These are phyloP conservation scores for Benthosema pterotum DNA, from an alignment of 2,797 vertebrate genomes.

Conservation along the genomic window DNA sequence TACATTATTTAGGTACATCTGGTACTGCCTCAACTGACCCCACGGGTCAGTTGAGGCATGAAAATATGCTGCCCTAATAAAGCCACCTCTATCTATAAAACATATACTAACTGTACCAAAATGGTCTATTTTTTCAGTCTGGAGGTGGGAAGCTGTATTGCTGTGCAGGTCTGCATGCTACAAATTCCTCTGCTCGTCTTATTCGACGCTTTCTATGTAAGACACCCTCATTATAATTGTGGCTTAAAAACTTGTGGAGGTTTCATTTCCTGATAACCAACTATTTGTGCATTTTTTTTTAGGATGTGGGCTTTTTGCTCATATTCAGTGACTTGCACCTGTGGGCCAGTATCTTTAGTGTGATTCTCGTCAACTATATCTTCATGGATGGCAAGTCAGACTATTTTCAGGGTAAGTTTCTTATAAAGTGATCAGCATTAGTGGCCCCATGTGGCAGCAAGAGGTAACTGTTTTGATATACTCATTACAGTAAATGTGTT, in stretches of 20 bases:
- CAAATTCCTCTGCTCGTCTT: constrained; percentile 91
- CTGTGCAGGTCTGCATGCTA: constrained; percentile 94
- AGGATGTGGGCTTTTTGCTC: constrained; percentile 85
- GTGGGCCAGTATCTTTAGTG: constrained; percentile 88
- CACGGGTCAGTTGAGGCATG: too few species aligned
- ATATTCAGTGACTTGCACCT: constrained; percentile 87
- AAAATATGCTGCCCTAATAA: too few species aligned
- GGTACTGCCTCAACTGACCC: too few species aligned
- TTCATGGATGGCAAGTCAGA: constrained; percentile 93
- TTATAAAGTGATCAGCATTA: neutral
- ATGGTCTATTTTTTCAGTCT: constrained; percentile 72
- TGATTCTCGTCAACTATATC: constrained; percentile 86
- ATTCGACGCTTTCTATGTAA: constrained; percentile 89
- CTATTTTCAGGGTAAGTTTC: constrained; percentile 87
- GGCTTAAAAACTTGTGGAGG: neutral
- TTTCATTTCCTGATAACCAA: constrained; percentile 11
- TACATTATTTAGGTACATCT: too few species aligned
- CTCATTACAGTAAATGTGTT: too few species aligned
- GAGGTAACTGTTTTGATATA: too few species aligned
- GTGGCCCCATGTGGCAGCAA: too few species aligned
- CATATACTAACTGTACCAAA: constrained; percentile 10
- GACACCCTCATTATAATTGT: constrained; percentile 48
- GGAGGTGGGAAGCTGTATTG: constrained; percentile 90
- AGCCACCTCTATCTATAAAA: too few species aligned
- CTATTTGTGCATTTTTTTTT: constrained; percentile 5